Conservation (phyloP, 2,797 vertebrate species). For the Micromesistius poutassou region DNA sequence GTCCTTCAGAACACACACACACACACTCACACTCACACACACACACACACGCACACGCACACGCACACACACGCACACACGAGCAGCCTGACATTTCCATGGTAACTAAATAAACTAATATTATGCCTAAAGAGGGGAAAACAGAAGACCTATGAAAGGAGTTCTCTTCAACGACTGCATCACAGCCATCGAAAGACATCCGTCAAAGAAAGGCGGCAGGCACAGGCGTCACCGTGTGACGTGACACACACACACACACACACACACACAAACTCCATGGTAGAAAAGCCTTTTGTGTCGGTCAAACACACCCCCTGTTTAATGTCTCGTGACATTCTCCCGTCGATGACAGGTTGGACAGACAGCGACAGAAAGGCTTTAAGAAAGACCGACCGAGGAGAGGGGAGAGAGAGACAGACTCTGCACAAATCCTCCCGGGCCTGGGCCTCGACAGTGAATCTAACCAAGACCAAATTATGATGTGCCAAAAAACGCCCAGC, state of each 20-base stretch:
- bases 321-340: conserved; percentile 36
- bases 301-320: conserved; percentile 12
- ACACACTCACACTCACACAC: not conserved
- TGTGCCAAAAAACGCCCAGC: not conserved
- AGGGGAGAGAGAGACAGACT: not conserved
- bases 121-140: not conserved
- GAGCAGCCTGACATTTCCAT: not conserved
- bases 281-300: conserved; percentile 1
- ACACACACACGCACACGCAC: not conserved
- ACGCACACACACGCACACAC: not conserved
- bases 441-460: not conserved
- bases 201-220: not conserved
- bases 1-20: not conserved
- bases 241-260: not conserved
- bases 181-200: not conserved
- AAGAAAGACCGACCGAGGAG: not conserved
- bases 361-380: not conserved
- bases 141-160: not conserved
- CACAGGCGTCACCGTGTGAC: not conserved
- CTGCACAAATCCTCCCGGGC: no score
- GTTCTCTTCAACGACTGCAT: not conserved
- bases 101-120: not conserved
- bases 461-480: not conserved
- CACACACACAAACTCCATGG: not conserved
- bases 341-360: conserved; percentile 39